Conservation (phyloP, 2,113 vertebrate genomes). For the Erpornis zantholeuca region DNA sequence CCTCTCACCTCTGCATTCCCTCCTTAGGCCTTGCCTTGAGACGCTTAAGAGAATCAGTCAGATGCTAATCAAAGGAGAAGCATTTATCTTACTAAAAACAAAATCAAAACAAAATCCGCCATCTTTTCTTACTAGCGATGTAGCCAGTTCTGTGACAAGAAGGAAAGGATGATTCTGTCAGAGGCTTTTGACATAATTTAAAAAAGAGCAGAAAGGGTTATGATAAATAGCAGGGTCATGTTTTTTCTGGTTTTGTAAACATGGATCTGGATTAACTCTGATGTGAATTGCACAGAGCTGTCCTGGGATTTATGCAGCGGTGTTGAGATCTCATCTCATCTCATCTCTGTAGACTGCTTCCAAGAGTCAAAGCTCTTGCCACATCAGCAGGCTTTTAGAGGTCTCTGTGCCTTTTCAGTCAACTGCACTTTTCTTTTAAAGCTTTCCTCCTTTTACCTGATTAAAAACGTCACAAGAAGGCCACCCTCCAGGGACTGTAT, state of each 20-base stretch:
- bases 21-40: neutral
- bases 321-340: slow-evolving; percentile 15
- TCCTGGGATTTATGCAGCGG: neutral
- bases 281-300: slow-evolving; percentile 15
- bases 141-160: neutral
- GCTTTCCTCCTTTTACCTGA: slow-evolving; percentile 18
- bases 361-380: slow-evolving; percentile 30
- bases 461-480: slow-evolving; percentile 1
- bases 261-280: slow-evolving; percentile 29
- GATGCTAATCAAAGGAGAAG: neutral
- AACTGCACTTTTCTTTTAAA: neutral
- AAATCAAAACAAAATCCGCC: neutral
- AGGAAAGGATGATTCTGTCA: neutral
- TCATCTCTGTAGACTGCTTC: slow-evolving; percentile 26
- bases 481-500: neutral
- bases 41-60: neutral
- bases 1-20: neutral
- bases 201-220: neutral
- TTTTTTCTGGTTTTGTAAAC: slow-evolving; percentile 41
- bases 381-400: slow-evolving; percentile 30
- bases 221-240: neutral
- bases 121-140: neutral
- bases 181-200: slow-evolving; percentile 10
- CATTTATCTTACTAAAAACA: neutral
- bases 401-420: slow-evolving; percentile 5